A percentile compares a stretch with the other conserved stretches of the same genome.
Evolutionary conservation across 2,113 vertebrate genomes (phyloP).

Genomic region (Manacus vitellinus): DNA sequence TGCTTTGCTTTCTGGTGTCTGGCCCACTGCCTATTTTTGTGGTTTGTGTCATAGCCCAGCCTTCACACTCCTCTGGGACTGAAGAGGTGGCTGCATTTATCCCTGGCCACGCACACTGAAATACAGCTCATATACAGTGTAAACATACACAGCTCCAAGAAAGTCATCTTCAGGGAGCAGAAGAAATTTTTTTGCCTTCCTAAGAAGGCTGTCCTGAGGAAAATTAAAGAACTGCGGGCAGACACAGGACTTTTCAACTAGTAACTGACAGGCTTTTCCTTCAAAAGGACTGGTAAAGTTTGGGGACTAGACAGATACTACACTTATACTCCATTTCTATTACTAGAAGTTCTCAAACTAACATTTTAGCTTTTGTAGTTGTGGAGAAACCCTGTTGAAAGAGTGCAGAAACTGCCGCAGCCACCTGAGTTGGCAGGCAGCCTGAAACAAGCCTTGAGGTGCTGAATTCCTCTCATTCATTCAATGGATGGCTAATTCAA

Average conservation of each 20-base stretch:
- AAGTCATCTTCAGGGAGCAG: not conserved
- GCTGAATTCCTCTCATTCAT: constrained; percentile 41
- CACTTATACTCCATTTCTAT: not conserved
- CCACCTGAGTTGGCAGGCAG: constrained; percentile 27
- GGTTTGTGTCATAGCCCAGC: not conserved
- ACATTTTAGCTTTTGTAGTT: not conserved
- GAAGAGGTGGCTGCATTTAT: not conserved
- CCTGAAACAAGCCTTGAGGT: constrained; percentile 18
- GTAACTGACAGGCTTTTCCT: not conserved
- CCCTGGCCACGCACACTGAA: not conserved
- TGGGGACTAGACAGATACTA: not conserved
- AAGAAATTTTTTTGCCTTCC: not conserved
- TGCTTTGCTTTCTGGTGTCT: constrained; percentile 13
- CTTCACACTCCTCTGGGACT: not conserved
- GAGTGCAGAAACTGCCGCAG: not conserved
- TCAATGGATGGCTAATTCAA: constrained; percentile 34
- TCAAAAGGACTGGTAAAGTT: not conserved
- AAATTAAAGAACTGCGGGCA: not conserved
- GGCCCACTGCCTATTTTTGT: constrained; percentile 3
- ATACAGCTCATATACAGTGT: not conserved
- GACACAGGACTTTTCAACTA: not conserved
- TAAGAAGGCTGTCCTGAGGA: not conserved
- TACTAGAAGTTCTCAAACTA: not conserved
- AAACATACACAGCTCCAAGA: not conserved
- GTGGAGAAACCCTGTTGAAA: not conserved